Conservation (phyloP, 1,140 invertebrate genomes). For the Drosophila subpulchrella region DNA sequence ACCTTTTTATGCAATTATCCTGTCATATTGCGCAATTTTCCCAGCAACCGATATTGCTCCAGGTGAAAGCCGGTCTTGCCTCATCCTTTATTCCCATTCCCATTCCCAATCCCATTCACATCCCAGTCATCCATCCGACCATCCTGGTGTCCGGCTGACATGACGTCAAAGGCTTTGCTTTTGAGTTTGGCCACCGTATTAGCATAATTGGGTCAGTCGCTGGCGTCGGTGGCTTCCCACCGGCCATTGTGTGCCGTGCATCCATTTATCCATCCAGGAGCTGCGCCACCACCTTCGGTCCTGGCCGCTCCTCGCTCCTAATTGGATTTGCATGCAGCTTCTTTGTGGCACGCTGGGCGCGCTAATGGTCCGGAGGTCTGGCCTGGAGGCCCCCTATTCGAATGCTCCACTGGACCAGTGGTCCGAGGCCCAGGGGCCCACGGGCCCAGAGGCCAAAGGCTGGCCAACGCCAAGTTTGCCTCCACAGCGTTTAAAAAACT, state of each 20-base stretch:
- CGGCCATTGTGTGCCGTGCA: conserved; percentile 31
- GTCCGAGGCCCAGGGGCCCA: background rate
- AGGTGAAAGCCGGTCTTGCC: conserved; percentile 14
- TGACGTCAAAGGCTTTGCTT: conserved; percentile 54
- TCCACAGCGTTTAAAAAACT: conserved; percentile 47
- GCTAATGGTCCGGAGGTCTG: conserved; percentile 48
- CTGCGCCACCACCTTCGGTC: conserved; percentile 13
- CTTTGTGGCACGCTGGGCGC: conserved; percentile 63
- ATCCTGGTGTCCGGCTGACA: conserved; percentile 11
- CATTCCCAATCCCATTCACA: background rate
- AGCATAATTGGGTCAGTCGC: conserved; percentile 77
- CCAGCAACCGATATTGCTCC: conserved; percentile 52
- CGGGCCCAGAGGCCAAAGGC: background rate
- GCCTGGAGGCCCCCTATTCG: background rate
- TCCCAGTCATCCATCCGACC: background rate
- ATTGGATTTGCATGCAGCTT: conserved; percentile 64
- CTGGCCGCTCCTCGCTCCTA: conserved; percentile 35
- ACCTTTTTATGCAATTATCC: conserved; percentile 64
- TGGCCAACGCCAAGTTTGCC: conserved; percentile 16
- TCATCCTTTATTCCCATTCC: conserved; percentile 15
- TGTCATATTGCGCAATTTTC: conserved; percentile 62
- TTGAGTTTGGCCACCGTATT: conserved; percentile 49
- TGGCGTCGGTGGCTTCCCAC: conserved; percentile 37
- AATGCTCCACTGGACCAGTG: background rate
- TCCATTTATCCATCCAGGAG: conserved; percentile 24